Percentiles rank a stretch among this genome's conserved stretches.
These are phyloP conservation scores for Parasteatoda tepidariorum DNA, from an alignment of 1,140 invertebrate species.

Conservation along the genomic window DNA sequence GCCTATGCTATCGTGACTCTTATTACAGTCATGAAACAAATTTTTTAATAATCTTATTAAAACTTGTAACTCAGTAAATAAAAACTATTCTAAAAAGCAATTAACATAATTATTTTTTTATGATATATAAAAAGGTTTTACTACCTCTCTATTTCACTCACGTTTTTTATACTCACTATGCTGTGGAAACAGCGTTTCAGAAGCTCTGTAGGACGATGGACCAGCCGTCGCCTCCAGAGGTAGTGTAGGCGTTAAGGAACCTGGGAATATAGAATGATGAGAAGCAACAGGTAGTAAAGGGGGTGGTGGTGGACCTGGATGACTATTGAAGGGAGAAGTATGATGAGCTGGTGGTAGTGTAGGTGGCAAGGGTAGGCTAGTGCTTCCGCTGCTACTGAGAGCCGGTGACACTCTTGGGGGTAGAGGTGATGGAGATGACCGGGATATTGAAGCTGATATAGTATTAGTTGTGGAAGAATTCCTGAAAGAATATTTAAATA, in stretches of 20 bases:
- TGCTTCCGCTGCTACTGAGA: conserved; percentile 35
- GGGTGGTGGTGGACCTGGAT: conserved; percentile 71
- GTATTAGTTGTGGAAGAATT: conserved; percentile 38
- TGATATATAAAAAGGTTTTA: not conserved
- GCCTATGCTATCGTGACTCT: no score
- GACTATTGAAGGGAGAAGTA: conserved; percentile 65
- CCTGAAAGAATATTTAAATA: conserved; percentile 13
- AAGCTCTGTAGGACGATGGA: conserved; percentile 80
- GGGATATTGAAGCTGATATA: conserved; percentile 14
- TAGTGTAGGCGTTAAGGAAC: conserved; percentile 68
- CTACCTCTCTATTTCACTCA: not conserved
- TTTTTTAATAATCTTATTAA: no score
- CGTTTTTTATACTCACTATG: conserved; percentile 75
- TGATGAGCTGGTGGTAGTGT: conserved; percentile 53
- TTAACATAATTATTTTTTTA: no score
- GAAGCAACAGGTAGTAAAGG: conserved; percentile 61
- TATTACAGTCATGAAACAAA: no score
- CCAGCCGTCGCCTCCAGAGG: conserved; percentile 71
- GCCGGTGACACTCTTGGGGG: conserved; percentile 13
- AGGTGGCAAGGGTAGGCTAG: conserved; percentile 28
- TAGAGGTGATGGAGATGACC: conserved; percentile 24
- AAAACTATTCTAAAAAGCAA: no score
- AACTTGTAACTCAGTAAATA: no score
- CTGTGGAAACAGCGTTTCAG: conserved; percentile 82
- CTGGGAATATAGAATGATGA: conserved; percentile 67